A percentile compares a stretch with the other conserved stretches of the same genome.
Evolutionary conservation across 1,140 invertebrate genomes (phyloP).

Genomic region (Trachymyrmex cornetzi): DNA sequence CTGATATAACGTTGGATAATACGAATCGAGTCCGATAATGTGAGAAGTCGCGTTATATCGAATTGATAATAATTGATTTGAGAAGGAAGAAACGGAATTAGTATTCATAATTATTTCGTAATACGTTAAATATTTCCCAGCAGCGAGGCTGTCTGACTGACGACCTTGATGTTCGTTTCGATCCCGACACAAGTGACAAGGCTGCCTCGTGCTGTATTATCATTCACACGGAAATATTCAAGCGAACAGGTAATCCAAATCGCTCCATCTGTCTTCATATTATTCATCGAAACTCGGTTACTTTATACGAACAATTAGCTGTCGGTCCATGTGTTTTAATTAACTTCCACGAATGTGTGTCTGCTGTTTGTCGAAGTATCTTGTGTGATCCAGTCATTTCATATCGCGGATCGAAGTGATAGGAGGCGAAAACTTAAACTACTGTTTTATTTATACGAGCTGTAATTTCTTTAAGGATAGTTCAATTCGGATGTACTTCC

Average conservation of each 20-base stretch:
- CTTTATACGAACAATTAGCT: background rate
- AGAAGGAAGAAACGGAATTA: background rate
- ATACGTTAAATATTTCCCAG: background rate
- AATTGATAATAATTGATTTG: slow-evolving; percentile 3
- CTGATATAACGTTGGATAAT: background rate
- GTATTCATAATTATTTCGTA: background rate
- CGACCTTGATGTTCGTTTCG: background rate
- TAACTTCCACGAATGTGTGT: background rate
- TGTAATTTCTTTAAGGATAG: background rate
- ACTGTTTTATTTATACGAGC: background rate
- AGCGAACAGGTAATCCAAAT: background rate
- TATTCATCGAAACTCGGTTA: background rate
- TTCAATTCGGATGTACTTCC: background rate
- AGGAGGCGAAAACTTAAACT: background rate
- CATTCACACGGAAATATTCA: background rate
- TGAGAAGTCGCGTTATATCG: background rate
- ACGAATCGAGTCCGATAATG: background rate
- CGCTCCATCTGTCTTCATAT: background rate
- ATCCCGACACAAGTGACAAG: background rate
- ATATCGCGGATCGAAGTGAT: no score
- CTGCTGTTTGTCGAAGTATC: background rate
- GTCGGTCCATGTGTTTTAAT: background rate
- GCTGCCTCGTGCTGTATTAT: background rate
- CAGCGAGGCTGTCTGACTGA: background rate
- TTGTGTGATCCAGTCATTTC: background rate